Percentiles rank a stretch among this genome's conserved stretches.
Conservation (phyloP, 2,797 vertebrate genomes). For the Pteronotus mesoamericanus region DNA sequence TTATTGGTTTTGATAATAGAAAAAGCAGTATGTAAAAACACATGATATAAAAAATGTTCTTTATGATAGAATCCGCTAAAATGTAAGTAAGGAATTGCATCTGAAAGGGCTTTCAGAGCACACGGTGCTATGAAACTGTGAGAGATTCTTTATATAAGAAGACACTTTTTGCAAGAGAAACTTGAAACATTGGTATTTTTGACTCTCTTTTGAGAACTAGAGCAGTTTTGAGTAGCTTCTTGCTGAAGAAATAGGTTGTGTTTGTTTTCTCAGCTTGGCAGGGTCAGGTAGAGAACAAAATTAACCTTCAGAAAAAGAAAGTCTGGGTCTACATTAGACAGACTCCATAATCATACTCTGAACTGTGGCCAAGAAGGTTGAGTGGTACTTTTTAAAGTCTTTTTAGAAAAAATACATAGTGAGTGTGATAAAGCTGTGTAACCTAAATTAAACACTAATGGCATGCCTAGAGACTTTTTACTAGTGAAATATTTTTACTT, state of each 20-base stretch:
- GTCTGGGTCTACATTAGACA: background rate
- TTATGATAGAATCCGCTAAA: background rate
- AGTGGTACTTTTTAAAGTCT: background rate
- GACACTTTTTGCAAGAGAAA: conserved; percentile 8
- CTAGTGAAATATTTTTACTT: conserved; percentile 34
- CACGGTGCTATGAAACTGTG: background rate
- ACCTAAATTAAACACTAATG: conserved; percentile 44
- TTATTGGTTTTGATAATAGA: conserved; percentile 20
- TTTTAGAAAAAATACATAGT: conserved; percentile 42
- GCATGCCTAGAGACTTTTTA: background rate
- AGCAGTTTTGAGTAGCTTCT: background rate
- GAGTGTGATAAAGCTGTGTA: background rate
- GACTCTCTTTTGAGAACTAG: background rate
- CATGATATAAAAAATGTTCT: background rate
- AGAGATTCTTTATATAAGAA: background rate
- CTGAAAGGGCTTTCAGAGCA: background rate
- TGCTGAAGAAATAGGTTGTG: conserved; percentile 23
- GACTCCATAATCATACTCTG: background rate
- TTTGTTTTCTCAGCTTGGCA: conserved; percentile 44
- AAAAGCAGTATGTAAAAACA: conserved; percentile 8
- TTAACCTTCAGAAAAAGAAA: conserved; percentile 20
- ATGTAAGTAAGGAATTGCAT: background rate
- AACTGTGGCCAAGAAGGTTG: background rate
- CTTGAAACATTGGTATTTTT: background rate
- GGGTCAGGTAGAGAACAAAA: conserved; percentile 33